phyloP scores from a whole-genome alignment of 2,888 invertebrate species.

The Nowickia ferox region DNA sequence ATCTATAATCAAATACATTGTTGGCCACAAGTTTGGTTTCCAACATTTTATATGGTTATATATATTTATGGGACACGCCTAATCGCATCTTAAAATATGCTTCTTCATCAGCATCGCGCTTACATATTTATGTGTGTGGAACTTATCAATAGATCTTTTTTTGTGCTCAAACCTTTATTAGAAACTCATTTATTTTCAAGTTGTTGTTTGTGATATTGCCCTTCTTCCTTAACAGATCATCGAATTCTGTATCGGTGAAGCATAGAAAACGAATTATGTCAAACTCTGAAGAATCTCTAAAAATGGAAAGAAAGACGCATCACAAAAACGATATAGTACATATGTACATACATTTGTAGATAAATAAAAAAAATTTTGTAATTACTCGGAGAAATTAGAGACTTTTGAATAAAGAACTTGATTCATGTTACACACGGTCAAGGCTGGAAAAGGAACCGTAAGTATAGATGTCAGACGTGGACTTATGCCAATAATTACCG shows the following conservation, averaged over 20 bases:
- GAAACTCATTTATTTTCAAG: slow-evolving; percentile 74
- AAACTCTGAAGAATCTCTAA: slow-evolving; percentile 75
- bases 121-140: too few relatives aligned
- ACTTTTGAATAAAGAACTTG: slow-evolving; percentile 89
- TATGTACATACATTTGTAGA: not conserved
- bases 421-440: slow-evolving; percentile 94
- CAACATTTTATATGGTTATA: too few relatives aligned
- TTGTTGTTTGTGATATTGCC: slow-evolving; percentile 66
- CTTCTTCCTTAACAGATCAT: slow-evolving; percentile 1
- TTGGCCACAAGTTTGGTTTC: too few relatives aligned
- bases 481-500: slow-evolving; percentile 91
- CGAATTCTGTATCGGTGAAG: slow-evolving; percentile 56
- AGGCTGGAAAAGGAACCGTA: slow-evolving; percentile 90
- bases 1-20: too few relatives aligned
- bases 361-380: not conserved
- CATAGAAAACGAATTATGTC: slow-evolving; percentile 75
- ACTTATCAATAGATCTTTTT: not conserved
- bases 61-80: too few relatives aligned
- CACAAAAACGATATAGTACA: not conserved
- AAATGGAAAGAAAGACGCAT: not conserved
- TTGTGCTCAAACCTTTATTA: slow-evolving; percentile 63
- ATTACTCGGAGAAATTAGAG: slow-evolving; percentile 80
- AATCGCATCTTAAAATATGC: too few relatives aligned
- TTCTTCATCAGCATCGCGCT: too few relatives aligned
- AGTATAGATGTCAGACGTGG: slow-evolving; percentile 88